Conservation (phyloP, 1,140 invertebrate species). For the Tetragonula clypearis region DNA sequence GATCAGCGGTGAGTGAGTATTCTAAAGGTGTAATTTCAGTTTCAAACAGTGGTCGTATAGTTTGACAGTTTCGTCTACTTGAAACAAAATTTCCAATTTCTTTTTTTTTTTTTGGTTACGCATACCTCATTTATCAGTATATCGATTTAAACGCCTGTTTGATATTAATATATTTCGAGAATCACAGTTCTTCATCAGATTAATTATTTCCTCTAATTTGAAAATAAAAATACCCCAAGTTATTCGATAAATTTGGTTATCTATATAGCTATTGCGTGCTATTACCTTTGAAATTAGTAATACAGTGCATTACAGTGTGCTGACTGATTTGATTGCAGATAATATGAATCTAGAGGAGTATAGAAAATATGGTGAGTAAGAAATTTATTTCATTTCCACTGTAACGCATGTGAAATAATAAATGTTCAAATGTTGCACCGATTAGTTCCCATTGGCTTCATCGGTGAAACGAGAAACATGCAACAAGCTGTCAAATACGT, state of each 20-base stretch:
- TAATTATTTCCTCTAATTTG: neutral
- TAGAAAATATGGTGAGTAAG: slow-evolving; percentile 79
- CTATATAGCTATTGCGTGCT: neutral
- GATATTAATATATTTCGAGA: neutral
- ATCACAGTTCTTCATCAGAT: neutral
- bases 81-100: neutral
- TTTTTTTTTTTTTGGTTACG: neutral
- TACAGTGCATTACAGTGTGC: neutral
- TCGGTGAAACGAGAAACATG: neutral
- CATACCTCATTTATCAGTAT: neutral
- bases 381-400: neutral
- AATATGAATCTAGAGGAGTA: slow-evolving; percentile 82
- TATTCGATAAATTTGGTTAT: neutral
- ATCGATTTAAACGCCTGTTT: neutral
- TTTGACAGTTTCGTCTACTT: neutral
- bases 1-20: slow-evolving; percentile 21
- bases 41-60: neutral
- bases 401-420: neutral
- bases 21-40: neutral
- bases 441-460: neutral
- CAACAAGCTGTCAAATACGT: neutral
- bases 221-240: neutral
- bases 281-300: neutral
- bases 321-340: slow-evolving; percentile 54
- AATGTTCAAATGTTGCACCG: neutral